Conservation (phyloP, 2,113 vertebrate genomes). For the Cisticola juncidis region DNA sequence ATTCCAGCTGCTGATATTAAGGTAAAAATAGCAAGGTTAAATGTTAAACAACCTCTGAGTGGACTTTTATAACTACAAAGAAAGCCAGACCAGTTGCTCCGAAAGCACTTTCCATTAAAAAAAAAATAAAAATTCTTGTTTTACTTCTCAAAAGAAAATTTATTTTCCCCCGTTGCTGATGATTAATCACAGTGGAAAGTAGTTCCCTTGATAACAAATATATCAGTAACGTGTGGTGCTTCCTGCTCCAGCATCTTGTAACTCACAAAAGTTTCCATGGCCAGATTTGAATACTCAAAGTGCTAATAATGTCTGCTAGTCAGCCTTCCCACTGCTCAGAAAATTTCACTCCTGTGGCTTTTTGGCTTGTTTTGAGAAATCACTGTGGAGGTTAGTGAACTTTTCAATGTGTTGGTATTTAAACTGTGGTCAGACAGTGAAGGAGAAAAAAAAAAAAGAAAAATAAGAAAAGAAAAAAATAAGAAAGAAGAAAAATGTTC, state of each 20-base stretch:
- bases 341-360: conserved; percentile 76
- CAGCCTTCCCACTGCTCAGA: conserved; percentile 73
- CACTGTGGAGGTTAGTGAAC: conserved; percentile 71
- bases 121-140: neutral
- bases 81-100: conserved; percentile 18
- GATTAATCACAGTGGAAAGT: conserved; percentile 37
- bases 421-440: conserved; percentile 63
- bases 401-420: conserved; percentile 70
- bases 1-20: conserved; percentile 42
- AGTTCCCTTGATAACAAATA: conserved; percentile 49
- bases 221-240: conserved; percentile 13
- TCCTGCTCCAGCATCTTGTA: conserved; percentile 42
- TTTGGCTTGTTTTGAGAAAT: conserved; percentile 73
- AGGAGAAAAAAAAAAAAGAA: neutral
- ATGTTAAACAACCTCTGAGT: conserved; percentile 57
- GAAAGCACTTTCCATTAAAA: conserved; percentile 1
- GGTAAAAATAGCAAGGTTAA: conserved; percentile 63
- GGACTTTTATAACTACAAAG: conserved; percentile 52
- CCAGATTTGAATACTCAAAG: conserved; percentile 45
- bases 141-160: conserved; percentile 9
- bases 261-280: conserved; percentile 63
- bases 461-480: neutral
- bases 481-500: neutral
- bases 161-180: conserved; percentile 4
- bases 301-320: conserved; percentile 67